Evolutionary conservation across 2,797 vertebrate genomes (phyloP).

Genomic region (Sitta carolinensis): DNA sequence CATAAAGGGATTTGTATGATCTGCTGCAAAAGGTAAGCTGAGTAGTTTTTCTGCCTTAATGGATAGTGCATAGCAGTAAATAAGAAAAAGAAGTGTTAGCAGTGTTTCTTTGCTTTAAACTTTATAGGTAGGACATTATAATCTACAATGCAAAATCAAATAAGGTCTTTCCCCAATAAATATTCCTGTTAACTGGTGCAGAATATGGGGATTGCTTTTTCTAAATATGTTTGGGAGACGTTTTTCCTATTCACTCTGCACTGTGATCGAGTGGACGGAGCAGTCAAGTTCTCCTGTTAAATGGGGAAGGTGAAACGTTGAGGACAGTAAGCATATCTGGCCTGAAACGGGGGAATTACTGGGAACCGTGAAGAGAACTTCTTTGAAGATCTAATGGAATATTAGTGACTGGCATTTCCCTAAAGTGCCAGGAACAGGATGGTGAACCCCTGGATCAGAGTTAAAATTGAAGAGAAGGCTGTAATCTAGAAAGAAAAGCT

Average conservation of each 20-base stretch:
- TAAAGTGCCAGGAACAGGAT: neutral
- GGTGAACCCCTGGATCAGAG: neutral
- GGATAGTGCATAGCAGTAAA: neutral
- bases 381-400: neutral
- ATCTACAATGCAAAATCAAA: neutral
- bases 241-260: neutral
- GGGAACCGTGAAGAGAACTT: neutral
- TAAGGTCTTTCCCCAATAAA: neutral
- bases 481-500: neutral
- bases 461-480: neutral
- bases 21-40: neutral
- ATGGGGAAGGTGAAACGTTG: neutral
- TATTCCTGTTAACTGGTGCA: neutral
- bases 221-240: neutral
- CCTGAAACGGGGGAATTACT: neutral
- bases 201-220: neutral
- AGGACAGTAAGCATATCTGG: neutral
- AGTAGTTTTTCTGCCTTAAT: neutral
- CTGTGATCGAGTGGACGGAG: neutral
- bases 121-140: neutral
- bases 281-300: neutral
- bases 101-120: neutral
- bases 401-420: neutral
- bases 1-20: neutral
- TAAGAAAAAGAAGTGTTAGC: neutral